Percentiles rank a stretch among this genome's conserved stretches.
phyloP scores from a whole-genome alignment of 2,113 vertebrate species.

The Callospermophilus lateralis region DNA sequence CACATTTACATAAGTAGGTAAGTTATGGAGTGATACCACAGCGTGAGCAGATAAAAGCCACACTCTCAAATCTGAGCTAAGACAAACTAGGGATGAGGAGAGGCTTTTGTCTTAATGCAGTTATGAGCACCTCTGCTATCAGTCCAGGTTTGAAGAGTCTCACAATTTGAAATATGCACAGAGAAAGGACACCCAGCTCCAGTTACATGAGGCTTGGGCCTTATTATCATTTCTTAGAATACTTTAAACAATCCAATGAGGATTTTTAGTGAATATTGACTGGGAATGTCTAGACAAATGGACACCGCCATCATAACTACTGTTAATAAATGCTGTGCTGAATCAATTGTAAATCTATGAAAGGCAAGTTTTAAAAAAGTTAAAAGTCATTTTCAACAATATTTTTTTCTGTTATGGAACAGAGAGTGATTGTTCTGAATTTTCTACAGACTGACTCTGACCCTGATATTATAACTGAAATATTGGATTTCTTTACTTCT shows the following conservation, averaged over 20 bases:
- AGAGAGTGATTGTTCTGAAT: conserved; percentile 7
- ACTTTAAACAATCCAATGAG: not conserved
- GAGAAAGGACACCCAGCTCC: not conserved
- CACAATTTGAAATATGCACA: not conserved
- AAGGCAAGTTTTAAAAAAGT: not conserved
- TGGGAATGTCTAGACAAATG: conserved; percentile 17
- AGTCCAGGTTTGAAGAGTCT: not conserved
- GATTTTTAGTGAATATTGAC: not conserved
- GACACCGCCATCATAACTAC: not conserved
- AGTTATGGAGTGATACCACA: not conserved
- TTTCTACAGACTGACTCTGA: not conserved
- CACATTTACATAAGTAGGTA: not conserved
- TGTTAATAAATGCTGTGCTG: not conserved
- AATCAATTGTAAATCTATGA: not conserved
- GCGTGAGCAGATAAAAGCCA: not conserved
- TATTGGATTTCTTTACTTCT: conserved; percentile 29
- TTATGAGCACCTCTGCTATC: not conserved
- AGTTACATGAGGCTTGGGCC: not conserved
- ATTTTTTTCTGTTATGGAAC: not conserved
- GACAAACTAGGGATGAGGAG: not conserved
- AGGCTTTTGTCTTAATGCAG: not conserved
- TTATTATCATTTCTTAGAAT: not conserved
- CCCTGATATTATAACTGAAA: not conserved
- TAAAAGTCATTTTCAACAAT: not conserved
- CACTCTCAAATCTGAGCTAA: not conserved